Evolutionary conservation across 2,797 vertebrate genomes (phyloP).

Genomic region (Liparis tanakae): DNA sequence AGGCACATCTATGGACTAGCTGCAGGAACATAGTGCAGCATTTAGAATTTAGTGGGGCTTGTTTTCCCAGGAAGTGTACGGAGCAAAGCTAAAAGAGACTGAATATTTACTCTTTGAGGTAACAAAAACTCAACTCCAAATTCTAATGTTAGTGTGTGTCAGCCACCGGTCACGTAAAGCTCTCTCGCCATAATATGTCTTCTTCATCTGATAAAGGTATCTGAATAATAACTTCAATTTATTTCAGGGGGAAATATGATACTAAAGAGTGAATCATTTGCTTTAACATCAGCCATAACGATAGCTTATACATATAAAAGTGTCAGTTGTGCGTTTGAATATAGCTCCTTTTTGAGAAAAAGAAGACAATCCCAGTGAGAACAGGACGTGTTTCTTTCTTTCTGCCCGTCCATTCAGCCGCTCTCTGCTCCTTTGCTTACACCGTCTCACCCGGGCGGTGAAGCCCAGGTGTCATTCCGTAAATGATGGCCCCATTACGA

Average conservation of each 20-base stretch:
- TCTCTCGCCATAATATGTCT: not conserved
- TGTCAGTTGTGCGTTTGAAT: not conserved
- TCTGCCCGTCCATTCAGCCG: not conserved
- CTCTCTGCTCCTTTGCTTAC: not conserved
- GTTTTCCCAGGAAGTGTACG: not conserved
- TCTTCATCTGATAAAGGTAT: not conserved
- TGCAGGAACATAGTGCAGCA: not conserved
- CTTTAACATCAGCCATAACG: not conserved
- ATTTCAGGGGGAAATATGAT: not conserved
- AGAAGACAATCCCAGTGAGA: not conserved
- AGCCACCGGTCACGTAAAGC: not conserved
- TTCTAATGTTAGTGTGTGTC: not conserved
- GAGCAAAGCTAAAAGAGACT: constrained; percentile 1
- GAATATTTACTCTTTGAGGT: not conserved
- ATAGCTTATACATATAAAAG: not conserved
- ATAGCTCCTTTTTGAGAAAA: not conserved
- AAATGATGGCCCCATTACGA: too few relatives aligned
- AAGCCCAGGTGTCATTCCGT: too few relatives aligned
- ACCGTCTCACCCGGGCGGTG: not conserved
- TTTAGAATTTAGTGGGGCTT: not conserved
- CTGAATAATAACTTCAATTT: not conserved
- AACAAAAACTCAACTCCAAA: not conserved
- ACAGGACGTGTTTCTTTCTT: not conserved
- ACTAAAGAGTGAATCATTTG: not conserved
- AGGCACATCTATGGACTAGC: not conserved